Percentiles rank a stretch among this genome's conserved stretches.
phyloP scores from a whole-genome alignment of 2,888 invertebrate species.

The Eupithecia centaureata region DNA sequence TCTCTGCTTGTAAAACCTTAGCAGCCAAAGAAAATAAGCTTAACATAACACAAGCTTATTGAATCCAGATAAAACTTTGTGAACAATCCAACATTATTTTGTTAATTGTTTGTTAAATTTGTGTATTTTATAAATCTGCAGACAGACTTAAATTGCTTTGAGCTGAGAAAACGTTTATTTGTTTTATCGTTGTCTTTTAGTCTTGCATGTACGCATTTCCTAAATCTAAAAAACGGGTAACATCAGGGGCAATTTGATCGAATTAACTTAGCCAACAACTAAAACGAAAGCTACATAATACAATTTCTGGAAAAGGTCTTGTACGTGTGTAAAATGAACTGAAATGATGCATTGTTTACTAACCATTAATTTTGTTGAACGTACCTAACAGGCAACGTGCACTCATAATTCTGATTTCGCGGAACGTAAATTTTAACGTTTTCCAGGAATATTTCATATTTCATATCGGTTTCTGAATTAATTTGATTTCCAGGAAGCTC shows the following conservation, averaged over 20 bases:
- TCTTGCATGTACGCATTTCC: too few relatives aligned
- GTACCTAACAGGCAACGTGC: constrained; percentile 13
- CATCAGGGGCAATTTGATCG: neutral
- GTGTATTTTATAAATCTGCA: neutral
- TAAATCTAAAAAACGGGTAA: neutral
- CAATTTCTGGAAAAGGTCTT: constrained; percentile 4
- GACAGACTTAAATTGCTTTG: too few relatives aligned
- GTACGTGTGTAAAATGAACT: constrained; percentile 1
- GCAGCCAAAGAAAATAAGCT: too few relatives aligned
- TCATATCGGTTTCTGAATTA: neutral
- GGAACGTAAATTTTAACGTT: constrained; percentile 8
- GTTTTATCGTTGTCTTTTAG: too few relatives aligned
- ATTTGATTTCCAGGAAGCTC: neutral
- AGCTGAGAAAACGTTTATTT: too few relatives aligned
- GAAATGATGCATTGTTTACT: constrained; percentile 12
- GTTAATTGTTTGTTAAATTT: neutral
- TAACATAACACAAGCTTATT: too few relatives aligned
- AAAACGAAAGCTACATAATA: neutral
- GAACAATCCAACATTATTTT: neutral
- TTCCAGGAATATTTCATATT: constrained; percentile 2
- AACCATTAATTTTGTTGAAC: constrained; percentile 13
- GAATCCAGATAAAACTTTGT: neutral
- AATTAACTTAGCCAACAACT: neutral
- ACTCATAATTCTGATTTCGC: constrained; percentile 12
- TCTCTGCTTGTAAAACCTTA: neutral